A percentile compares a stretch with the other conserved stretches of the same genome.
These are phyloP conservation scores for Oophaga sylvatica DNA, from an alignment of 2,797 vertebrate species.

Conservation along the genomic window DNA sequence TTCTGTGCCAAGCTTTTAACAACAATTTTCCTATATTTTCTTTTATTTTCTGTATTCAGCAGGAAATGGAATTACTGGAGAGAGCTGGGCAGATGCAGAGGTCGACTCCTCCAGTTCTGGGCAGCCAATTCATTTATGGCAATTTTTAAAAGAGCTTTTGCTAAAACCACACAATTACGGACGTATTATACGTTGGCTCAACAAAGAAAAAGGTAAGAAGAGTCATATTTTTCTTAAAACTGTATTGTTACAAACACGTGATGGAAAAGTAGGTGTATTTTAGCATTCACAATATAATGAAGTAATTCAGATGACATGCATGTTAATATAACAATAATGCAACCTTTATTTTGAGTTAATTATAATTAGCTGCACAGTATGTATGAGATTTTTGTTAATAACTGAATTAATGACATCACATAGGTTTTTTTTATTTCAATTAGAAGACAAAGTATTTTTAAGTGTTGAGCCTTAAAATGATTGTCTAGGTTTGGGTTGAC, in stretches of 20 bases:
- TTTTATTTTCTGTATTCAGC: neutral
- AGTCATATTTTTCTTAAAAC: neutral
- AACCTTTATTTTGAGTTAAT: neutral
- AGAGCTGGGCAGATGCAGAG: slow-evolving; percentile 84
- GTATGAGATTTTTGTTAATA: neutral
- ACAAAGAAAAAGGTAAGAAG: slow-evolving; percentile 92
- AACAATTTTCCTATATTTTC: neutral
- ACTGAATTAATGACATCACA: too few species aligned
- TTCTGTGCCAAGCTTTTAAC: neutral
- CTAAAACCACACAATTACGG: slow-evolving; percentile 95
- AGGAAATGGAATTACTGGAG: slow-evolving; percentile 70
- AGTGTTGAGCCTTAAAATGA: too few species aligned
- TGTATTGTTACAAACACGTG: neutral
- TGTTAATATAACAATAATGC: neutral
- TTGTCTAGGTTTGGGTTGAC: too few species aligned
- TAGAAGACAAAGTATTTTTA: too few species aligned
- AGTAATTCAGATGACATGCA: neutral
- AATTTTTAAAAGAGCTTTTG: slow-evolving; percentile 95
- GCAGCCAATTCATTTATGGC: slow-evolving; percentile 98
- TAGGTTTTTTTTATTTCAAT: neutral
- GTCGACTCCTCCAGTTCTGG: slow-evolving; percentile 92
- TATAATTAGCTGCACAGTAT: neutral
- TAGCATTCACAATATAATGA: neutral
- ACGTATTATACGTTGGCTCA: slow-evolving; percentile 97
- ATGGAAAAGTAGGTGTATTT: neutral